phyloP scores from a whole-genome alignment of 1,140 invertebrate species.

The Mercenaria mercenaria region DNA sequence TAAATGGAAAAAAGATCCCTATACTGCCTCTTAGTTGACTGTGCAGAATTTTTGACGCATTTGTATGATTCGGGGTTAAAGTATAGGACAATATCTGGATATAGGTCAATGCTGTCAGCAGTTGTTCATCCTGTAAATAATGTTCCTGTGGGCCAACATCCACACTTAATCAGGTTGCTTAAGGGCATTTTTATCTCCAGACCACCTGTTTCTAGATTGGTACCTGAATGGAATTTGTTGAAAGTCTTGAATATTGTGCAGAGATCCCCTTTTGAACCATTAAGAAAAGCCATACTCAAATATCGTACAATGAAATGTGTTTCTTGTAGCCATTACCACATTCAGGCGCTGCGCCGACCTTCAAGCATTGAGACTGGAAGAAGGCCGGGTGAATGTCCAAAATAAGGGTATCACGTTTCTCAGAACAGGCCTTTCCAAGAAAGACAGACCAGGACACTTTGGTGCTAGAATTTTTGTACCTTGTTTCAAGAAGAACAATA shows the following conservation, averaged over 20 bases:
- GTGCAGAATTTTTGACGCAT: conserved; percentile 18
- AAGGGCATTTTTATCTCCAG: conserved; percentile 6
- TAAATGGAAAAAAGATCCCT: conserved; percentile 19
- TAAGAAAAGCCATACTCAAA: not conserved
- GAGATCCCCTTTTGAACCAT: conserved; percentile 38
- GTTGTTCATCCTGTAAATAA: not conserved
- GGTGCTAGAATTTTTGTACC: not conserved
- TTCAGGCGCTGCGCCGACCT: not conserved
- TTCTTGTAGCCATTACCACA: conserved; percentile 27
- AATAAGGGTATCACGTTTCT: not conserved
- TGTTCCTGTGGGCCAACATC: conserved; percentile 23
- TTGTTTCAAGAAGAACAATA: not conserved
- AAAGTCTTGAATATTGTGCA: conserved; percentile 8
- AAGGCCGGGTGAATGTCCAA: conserved; percentile 4
- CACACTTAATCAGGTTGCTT: conserved; percentile 13
- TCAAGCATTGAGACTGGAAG: not conserved
- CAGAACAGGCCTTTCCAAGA: too few relatives aligned
- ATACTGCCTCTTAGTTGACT: conserved; percentile 15
- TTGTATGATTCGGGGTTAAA: not conserved
- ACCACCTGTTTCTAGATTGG: not conserved
- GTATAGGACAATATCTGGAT: conserved; percentile 14
- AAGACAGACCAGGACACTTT: conserved; percentile 6
- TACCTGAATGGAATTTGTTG: conserved; percentile 27
- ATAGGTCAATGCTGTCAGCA: conserved; percentile 32
- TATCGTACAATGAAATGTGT: not conserved